phyloP scores from a whole-genome alignment of 2,888 invertebrate species.

The Melieria omissa region DNA sequence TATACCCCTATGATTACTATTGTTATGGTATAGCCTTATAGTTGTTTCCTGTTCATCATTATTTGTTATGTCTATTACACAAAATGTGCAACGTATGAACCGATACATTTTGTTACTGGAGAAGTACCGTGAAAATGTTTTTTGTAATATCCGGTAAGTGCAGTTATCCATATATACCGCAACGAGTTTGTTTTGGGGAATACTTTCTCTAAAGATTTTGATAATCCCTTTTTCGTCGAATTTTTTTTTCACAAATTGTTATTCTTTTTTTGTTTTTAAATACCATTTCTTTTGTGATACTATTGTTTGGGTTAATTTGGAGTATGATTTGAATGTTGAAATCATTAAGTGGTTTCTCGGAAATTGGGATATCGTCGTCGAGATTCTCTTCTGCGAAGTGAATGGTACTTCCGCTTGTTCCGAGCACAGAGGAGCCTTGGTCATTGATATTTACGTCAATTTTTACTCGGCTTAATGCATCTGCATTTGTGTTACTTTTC shows the following conservation, averaged over 20 bases:
- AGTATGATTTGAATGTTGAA: constrained; percentile 44
- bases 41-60: constrained; percentile 3
- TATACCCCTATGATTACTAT: constrained; percentile 5
- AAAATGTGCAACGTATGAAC: constrained; percentile 35
- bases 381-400: constrained; percentile 42
- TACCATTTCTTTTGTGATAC: constrained; percentile 18
- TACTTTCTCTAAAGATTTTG: constrained; percentile 38
- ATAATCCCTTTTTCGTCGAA: constrained; percentile 37
- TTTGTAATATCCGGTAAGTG: constrained; percentile 40
- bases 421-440: constrained; percentile 37
- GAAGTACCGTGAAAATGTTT: constrained; percentile 38
- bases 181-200: constrained; percentile 44
- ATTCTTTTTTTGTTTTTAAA: constrained; percentile 44
- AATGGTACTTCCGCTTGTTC: constrained; percentile 30
- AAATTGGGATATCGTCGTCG: constrained; percentile 45
- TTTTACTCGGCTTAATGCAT: constrained; percentile 37
- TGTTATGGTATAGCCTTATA: neutral
- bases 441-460: constrained; percentile 44
- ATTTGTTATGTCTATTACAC: constrained; percentile 35
- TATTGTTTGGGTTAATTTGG: neutral
- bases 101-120: constrained; percentile 30
- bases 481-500: constrained; percentile 15
- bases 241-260: constrained; percentile 32
- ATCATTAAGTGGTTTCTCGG: constrained; percentile 47
- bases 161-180: constrained; percentile 24